Evolutionary conservation across 2,113 vertebrate species (phyloP), one percentile per base, ranked within the genome.

Genomic region (Halichoeres trimaculatus): DNA sequence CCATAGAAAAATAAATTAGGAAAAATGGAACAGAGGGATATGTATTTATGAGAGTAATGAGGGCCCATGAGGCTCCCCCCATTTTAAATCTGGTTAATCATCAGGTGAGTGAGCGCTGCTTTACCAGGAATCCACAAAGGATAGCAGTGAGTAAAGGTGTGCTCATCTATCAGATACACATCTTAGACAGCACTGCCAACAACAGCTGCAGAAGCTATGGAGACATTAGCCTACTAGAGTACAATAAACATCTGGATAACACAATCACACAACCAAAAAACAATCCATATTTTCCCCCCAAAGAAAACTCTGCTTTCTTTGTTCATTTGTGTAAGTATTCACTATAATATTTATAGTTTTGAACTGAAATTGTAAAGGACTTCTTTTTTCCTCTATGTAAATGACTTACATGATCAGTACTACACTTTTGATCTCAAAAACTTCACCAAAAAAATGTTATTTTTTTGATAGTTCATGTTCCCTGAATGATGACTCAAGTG

Each of bases 31-130:
- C 74, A 81, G 41, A 70, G 85, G 90, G 79, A 87, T 87, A 48
- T 20, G 81, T 88, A 90, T 91, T 93, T 92, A 87, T 78, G 69
- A 85, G 87, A 78, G 64, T 91, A 95, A 94, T 93, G 90, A 94
- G 87, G 77, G 89, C 93, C 89, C 90, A 68, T 83, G 92, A 85
- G 93, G 72, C 74, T 84, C 84, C 52, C 81, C 76, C 61, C 72
- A 80, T 86, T 79, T 90, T 87, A 89, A 91, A 85, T 83, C 76
- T 63, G 77, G 77, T 48, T 86, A 91, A 92, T 90, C 89, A 91
- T 87, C 89, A 91, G 83, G 89, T 91, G 89, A 89, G 61, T 40
- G 45, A 73, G 59, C 73, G 47, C 65, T 83, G 86, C 78, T 83
- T 75, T 81, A 77, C 36, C 57, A n/a, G 50, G 74, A 92, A 92